phyloP scores from a whole-genome alignment of 2,113 vertebrate species.

The Thoracochromis brauschi region DNA sequence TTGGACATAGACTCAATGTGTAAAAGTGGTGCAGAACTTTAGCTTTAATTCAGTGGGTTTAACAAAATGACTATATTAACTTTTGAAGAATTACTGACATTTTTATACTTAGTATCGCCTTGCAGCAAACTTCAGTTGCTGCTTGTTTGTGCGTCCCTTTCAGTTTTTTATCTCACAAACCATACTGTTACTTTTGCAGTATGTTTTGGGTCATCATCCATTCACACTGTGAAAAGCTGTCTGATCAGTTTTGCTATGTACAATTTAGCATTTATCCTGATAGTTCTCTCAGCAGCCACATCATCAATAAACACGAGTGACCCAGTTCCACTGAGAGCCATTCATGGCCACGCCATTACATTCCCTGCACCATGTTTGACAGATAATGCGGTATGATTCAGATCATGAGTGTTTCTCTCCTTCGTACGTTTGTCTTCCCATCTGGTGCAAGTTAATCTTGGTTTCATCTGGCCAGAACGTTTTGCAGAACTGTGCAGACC shows the following conservation, averaged over 20 bases:
- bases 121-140: background rate
- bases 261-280: background rate
- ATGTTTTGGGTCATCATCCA: background rate
- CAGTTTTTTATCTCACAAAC: background rate
- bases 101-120: background rate
- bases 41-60: background rate
- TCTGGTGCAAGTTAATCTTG: background rate
- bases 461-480: background rate
- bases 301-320: background rate
- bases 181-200: background rate
- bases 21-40: background rate
- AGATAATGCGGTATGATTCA: background rate
- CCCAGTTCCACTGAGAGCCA: background rate
- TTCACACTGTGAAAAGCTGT: background rate
- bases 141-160: background rate
- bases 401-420: background rate
- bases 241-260: background rate
- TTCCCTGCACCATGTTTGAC: background rate
- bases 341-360: background rate
- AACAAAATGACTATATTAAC: background rate
- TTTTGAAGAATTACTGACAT: background rate
- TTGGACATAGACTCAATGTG: background rate
- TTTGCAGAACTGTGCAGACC: background rate
- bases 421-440: background rate
- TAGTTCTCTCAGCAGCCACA: background rate